Base-by-base conservation (phyloP, 2,113 vertebrate species). In the Paedocypris sp. region DNA sequence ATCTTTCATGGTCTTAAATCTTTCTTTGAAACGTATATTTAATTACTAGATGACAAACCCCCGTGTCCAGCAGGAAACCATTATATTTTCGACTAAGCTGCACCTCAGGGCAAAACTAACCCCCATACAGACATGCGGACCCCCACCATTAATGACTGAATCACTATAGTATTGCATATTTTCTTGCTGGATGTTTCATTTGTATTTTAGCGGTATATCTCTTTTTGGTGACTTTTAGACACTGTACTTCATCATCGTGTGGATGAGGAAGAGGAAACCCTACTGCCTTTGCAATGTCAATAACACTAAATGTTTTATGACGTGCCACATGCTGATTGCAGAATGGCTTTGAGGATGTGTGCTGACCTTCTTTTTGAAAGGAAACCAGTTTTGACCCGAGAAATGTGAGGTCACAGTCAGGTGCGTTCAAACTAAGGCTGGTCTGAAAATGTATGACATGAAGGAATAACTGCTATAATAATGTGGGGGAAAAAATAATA, bases 1-100 rank as follows among this genome's bases (percentile, higher is more conserved):
- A n/a, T n/a, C n/a, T n/a, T n/a, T n/a, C n/a, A n/a, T n/a, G n/a
- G n/a, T n/a, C n/a, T n/a, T n/a, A n/a, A n/a, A 41, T 33, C 35
- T 54, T 26, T 54, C 54, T 54, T 46, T 13, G 66, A 60, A 56
- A 71, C 48, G 31, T 80, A 48, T 70, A 75, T 60, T 69, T 69
- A 64, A 74, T 51, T 63, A 77, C 75, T 66, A n/a, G n/a, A 31
- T 50, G 66, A 70, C 73, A 81, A 81, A 74, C 67, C 69, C 61
- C 38, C 19, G 48, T 50, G 62, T 64, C 67, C 60, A 36, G 51
- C 64, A 68, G 59, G 65, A 74, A 77, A 71, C 69, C 65, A 67
- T 57, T 79, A 67, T 64, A 39, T 64, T 70, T 51, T 68, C 67
- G 62, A 26, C 66, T 51, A 50, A 31, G 43, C 45, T 63, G 42